A percentile compares a stretch with the other conserved stretches of the same genome.
These are phyloP conservation scores for Eremobia ochroleuca DNA, from an alignment of 2,888 invertebrate species.

Conservation along the genomic window DNA sequence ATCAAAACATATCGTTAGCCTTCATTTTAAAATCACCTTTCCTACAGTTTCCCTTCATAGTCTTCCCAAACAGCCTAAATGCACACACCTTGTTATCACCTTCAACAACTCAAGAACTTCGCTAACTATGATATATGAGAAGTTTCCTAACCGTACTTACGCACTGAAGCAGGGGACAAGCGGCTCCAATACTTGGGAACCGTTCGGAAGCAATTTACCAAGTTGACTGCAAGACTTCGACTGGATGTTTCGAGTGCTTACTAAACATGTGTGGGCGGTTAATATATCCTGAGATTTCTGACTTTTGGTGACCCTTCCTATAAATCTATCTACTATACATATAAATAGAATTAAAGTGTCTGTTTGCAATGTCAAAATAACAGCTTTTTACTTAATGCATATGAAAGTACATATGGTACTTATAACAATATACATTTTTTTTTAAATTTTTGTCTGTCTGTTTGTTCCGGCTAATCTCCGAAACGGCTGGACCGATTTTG, in stretches of 20 bases:
- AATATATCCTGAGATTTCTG: not conserved
- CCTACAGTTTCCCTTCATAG: no score
- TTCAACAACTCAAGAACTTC: not conserved
- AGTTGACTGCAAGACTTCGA: constrained; percentile 36
- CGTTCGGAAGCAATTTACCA: constrained; percentile 55
- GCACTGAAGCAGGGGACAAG: constrained; percentile 30
- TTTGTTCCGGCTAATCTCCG: no score
- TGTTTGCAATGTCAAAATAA: no score
- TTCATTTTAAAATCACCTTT: no score
- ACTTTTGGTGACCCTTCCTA: not conserved
- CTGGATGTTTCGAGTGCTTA: constrained; percentile 37
- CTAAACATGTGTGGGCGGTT: constrained; percentile 6
- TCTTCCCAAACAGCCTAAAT: no score
- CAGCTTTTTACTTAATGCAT: no score
- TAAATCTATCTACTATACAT: not conserved
- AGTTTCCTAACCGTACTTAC: constrained; percentile 40
- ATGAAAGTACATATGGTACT: no score
- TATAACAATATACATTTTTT: no score
- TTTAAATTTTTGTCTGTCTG: no score
- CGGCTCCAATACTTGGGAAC: constrained; percentile 22
- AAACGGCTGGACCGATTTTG: no score
- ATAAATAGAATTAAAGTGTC: no score
- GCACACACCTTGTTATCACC: not conserved
- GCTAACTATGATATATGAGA: constrained; percentile 32
- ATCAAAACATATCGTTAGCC: no score